These are phyloP conservation scores for Tuberolachnus salignus DNA, from an alignment of 2,888 invertebrate species.

Conservation along the genomic window DNA sequence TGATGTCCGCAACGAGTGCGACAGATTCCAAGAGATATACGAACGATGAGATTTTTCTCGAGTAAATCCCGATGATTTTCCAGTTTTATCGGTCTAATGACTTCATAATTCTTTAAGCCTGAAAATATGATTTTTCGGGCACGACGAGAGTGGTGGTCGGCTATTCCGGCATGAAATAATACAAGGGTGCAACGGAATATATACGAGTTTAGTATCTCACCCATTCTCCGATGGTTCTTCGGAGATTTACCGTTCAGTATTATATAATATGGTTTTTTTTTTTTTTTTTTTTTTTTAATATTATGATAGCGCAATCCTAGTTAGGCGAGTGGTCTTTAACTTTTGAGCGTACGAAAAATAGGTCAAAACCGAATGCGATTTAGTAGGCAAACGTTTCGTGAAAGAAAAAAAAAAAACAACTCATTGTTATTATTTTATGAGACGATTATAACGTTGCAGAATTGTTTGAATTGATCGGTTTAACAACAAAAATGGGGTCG, in stretches of 20 bases:
- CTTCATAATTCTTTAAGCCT: not conserved
- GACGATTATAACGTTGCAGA: not conserved
- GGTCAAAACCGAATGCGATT: not conserved
- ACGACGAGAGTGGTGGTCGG: not conserved
- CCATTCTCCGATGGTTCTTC: not conserved
- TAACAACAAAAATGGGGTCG: no score
- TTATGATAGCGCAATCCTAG: not conserved
- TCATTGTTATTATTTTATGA: not conserved
- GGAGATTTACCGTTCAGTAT: not conserved
- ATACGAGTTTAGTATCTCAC: not conserved
- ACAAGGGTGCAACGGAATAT: not conserved
- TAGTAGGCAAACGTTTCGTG: not conserved
- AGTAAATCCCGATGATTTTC: not conserved
- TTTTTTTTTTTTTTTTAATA: no score
- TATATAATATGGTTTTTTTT: constrained; percentile 18
- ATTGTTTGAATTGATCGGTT: no score
- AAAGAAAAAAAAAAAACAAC: no score
- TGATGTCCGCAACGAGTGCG: not conserved
- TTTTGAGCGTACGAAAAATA: not conserved
- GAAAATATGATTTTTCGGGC: not conserved
- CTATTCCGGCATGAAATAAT: not conserved
- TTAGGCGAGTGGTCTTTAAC: not conserved
- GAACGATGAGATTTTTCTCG: not conserved
- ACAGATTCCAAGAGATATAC: not conserved
- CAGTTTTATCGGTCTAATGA: constrained; percentile 1